Evolutionary conservation across 2,113 vertebrate genomes (phyloP).

Genomic region (Petrocephalus microphthalmus): DNA sequence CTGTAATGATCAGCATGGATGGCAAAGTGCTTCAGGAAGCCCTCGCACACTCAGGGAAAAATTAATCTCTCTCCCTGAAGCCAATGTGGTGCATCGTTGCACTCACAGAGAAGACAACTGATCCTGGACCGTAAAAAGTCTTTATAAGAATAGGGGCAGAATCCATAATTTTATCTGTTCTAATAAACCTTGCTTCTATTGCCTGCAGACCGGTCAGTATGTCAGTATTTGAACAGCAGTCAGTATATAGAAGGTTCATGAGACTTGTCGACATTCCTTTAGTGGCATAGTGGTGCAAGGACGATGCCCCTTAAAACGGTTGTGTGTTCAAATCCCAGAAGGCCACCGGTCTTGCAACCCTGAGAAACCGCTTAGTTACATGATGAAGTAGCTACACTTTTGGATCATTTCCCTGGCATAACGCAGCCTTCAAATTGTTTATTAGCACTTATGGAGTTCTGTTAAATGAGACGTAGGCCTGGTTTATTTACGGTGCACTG

Average conservation of each 20-base stretch:
- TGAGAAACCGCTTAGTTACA: not conserved
- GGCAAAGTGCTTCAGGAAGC: not conserved
- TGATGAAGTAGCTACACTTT: not conserved
- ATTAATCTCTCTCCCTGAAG: not conserved
- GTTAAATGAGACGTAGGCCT: not conserved
- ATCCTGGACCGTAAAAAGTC: not conserved
- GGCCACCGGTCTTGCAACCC: not conserved
- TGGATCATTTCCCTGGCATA: not conserved
- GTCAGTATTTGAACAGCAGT: not conserved
- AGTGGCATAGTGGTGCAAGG: not conserved
- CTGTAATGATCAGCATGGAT: not conserved
- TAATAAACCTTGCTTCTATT: not conserved
- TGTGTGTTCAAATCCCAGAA: not conserved
- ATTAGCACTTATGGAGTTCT: not conserved
- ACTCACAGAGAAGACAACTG: not conserved
- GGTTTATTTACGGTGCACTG: not conserved
- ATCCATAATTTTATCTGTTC: not conserved
- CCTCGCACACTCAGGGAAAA: not conserved
- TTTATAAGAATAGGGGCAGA: not conserved
- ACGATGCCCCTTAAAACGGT: not conserved
- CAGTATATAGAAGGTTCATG: not conserved
- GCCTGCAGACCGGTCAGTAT: not conserved
- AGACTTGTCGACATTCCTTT: not conserved
- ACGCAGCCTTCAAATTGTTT: not conserved
- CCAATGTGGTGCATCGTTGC: not conserved